These are phyloP conservation scores for Octodon degus DNA, from an alignment of 2,113 vertebrate species.

Conservation along the genomic window DNA sequence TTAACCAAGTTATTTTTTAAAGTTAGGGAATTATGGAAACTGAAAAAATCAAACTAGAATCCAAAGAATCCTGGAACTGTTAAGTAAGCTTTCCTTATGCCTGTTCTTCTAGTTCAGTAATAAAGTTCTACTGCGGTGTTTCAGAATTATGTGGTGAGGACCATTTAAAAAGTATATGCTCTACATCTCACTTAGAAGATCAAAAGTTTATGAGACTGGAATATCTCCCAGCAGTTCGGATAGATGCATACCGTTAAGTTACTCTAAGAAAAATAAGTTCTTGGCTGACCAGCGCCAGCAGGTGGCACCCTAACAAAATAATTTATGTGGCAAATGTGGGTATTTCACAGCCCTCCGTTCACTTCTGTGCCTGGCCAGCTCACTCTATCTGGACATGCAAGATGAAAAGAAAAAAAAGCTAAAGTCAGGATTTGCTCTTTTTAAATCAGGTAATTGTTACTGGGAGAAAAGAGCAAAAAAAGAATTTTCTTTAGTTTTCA, in stretches of 20 bases:
- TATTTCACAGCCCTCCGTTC: constrained; percentile 58
- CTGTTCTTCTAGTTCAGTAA: not conserved
- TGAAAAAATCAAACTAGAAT: not conserved
- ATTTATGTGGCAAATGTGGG: constrained; percentile 81
- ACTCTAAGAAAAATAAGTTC: constrained; percentile 56
- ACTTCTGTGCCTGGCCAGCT: constrained; percentile 57
- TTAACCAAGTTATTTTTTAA: not conserved
- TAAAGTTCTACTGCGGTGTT: not conserved
- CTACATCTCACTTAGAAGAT: not conserved
- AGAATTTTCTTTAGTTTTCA: not conserved
- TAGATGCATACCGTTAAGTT: constrained; percentile 16
- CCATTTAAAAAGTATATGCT: constrained; percentile 1
- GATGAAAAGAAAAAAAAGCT: not conserved
- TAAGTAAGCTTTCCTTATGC: not conserved
- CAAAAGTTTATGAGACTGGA: not conserved
- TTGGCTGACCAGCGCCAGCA: constrained; percentile 86
- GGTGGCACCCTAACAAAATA: constrained; percentile 91
- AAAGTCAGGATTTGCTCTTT: constrained; percentile 57
- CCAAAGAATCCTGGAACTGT: not conserved
- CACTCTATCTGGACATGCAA: constrained; percentile 28
- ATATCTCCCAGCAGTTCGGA: not conserved
- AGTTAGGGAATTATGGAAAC: constrained; percentile 9
- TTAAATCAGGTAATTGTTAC: constrained; percentile 5
- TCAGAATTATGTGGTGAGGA: not conserved
- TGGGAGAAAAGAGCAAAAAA: constrained; percentile 3